A percentile compares a stretch with the other conserved stretches of the same genome.
These are phyloP conservation scores for Anabas testudineus DNA, from an alignment of 2,797 vertebrate genomes.

Conservation along the genomic window DNA sequence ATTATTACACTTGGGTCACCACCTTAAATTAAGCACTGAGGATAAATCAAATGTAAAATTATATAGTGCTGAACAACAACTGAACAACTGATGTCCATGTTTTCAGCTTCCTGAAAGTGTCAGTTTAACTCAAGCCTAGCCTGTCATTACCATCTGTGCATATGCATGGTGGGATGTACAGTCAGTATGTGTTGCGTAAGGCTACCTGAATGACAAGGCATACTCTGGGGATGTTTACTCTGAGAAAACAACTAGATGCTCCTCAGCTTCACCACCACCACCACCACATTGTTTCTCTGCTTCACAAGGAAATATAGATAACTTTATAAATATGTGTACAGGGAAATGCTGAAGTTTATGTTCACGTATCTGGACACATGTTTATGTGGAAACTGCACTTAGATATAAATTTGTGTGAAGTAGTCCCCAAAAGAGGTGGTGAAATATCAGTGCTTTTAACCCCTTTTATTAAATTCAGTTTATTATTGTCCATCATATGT, in stretches of 20 bases:
- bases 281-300: not conserved
- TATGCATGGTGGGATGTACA: conserved; percentile 41
- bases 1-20: conserved; percentile 4
- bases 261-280: conserved; percentile 12
- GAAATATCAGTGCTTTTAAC: conserved; percentile 43
- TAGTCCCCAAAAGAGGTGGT: conserved; percentile 40
- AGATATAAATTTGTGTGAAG: conserved; percentile 12
- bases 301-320: not conserved
- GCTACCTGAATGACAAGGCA: conserved; percentile 54
- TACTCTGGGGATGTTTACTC: conserved; percentile 54
- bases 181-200: conserved; percentile 36
- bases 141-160: conserved; percentile 53
- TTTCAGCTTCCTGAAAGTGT: conserved; percentile 51
- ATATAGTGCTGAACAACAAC: conserved; percentile 8
- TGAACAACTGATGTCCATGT: conserved; percentile 39
- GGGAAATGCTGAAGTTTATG: not conserved
- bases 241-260: conserved; percentile 21
- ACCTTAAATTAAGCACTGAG: conserved; percentile 15
- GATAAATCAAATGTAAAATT: conserved; percentile 6
- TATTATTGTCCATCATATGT: conserved; percentile 34
- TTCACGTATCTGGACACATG: conserved; percentile 8
- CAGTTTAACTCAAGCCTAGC: conserved; percentile 31
- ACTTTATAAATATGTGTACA: not conserved
- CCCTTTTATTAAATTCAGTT: conserved; percentile 38
- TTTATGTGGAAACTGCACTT: conserved; percentile 6